phyloP scores from a whole-genome alignment of 1,140 invertebrate species.

The Lysiphlebus fabarum region DNA sequence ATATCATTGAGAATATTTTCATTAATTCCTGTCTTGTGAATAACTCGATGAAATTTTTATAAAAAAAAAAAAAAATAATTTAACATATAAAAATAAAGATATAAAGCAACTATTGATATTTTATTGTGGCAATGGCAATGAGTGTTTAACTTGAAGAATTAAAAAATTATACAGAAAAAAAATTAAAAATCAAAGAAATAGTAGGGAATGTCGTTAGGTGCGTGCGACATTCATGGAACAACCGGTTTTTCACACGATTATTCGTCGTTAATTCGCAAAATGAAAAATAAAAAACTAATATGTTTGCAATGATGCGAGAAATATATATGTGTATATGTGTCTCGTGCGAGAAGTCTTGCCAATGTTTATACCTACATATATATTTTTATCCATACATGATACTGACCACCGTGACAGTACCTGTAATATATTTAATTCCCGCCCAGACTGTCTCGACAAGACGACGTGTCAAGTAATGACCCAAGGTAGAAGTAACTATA shows the following conservation, averaged over 20 bases:
- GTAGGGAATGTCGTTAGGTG: constrained; percentile 40
- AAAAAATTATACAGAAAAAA: constrained; percentile 11
- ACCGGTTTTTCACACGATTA: constrained; percentile 47
- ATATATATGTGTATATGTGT: no score
- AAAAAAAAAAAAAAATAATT: constrained; percentile 28
- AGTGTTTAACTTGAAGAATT: constrained; percentile 1
- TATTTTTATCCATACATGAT: constrained; percentile 15
- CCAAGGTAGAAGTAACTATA: constrained; percentile 4
- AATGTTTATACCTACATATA: constrained; percentile 17
- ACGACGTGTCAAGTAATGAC: constrained; percentile 28
- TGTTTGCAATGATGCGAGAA: constrained; percentile 13
- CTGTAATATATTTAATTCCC: not conserved
- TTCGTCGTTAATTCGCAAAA: constrained; percentile 49
- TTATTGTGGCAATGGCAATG: not conserved
- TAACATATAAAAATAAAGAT: no score
- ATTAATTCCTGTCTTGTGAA: constrained; percentile 50
- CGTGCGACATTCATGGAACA: constrained; percentile 37
- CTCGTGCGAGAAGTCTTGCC: no score
- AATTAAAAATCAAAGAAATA: constrained; percentile 6
- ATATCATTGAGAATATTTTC: constrained; percentile 46
- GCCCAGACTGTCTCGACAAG: constrained; percentile 19
- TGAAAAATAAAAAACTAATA: constrained; percentile 44
- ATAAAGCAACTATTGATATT: not conserved
- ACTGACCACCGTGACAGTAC: constrained; percentile 39
- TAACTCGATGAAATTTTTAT: constrained; percentile 49